Base-by-base conservation (phyloP, 2,797 vertebrate genomes). In the Takifugu ocellatus region DNA sequence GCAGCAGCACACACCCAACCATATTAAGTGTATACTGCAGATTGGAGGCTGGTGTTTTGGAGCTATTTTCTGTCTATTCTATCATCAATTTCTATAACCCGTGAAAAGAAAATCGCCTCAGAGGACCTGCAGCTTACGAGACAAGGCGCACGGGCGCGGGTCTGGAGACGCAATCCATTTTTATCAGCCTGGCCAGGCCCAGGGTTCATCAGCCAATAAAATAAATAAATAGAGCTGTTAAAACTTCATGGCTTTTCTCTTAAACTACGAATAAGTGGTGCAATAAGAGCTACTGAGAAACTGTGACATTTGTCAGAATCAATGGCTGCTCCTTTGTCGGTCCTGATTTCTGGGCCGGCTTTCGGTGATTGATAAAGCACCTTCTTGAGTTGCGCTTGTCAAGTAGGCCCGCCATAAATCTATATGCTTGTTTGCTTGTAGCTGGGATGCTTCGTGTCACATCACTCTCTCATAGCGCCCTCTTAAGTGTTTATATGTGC, bases 231-330 rank as follows among this genome's bases (percentile, higher is more conserved):
- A 76, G 74, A 56, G 64, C 63, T 54, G 56, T 87, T 86, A 78
- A 84, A 84, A 77, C 56, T 58, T 69, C 63, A 81, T 44, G 61
- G 76, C 70, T 81, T 79, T 70, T 70, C 82, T 78, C 74, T 77
- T 82, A 84, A 84, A 83, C 72, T 75, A 77, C 75, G 84, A 87
- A 77, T 80, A 75, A 62, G 63, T 54, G 66, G 45, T 54, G 72
- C 71, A 58, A 73, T 81, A 70, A 82, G 80, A 61, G 6, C 46
- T 63, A 29, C 48, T 44, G 56, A 75, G 65, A 59, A 60, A 77
- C 54, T 26, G 66, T 46, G 66, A 60, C 71, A 77, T 65, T 59
- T 57, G 60, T 64, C 5, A 1, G 68, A 60, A 61, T 70, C 64
- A 57, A 71, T 50, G 55, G 66, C 46, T 9, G 21, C 59, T 44